A percentile compares a stretch with the other conserved stretches of the same genome.
Evolutionary conservation across 2,888 invertebrate genomes (phyloP).

Genomic region (Dromius quadrimaculatus): DNA sequence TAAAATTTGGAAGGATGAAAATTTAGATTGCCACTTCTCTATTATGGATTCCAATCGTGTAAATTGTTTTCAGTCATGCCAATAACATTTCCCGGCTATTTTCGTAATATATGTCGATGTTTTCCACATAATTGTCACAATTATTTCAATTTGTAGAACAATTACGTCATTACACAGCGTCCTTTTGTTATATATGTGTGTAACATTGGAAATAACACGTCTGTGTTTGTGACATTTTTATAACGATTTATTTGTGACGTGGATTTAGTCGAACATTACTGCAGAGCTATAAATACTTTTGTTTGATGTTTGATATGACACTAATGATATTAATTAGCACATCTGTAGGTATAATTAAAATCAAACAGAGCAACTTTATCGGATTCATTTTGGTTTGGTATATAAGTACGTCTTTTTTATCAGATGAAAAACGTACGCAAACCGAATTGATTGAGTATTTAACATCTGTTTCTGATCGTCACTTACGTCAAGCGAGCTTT

Average conservation of each 20-base stretch:
- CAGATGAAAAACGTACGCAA: not conserved
- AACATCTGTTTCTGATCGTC: slow-evolving; percentile 34
- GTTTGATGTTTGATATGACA: not conserved
- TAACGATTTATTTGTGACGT: not conserved
- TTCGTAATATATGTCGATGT: too few relatives aligned
- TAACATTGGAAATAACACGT: not conserved
- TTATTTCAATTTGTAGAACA: not conserved
- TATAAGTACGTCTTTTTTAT: not conserved
- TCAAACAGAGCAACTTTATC: not conserved
- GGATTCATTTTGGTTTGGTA: not conserved
- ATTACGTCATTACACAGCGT: not conserved
- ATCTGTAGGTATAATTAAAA: not conserved
- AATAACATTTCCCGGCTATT: too few relatives aligned
- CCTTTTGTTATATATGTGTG: slow-evolving; percentile 5
- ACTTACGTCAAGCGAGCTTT: slow-evolving; percentile 6
- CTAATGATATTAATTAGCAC: not conserved
- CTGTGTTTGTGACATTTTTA: slow-evolving; percentile 3
- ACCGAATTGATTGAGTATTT: slow-evolving; percentile 13
- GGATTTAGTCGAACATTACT: not conserved
- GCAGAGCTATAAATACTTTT: not conserved
- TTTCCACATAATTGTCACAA: slow-evolving; percentile 1
- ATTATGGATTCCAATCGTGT: too few relatives aligned
- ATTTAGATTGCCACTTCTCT: too few relatives aligned
- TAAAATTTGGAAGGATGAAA: too few relatives aligned
- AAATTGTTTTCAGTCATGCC: too few relatives aligned